phyloP scores from a whole-genome alignment of 2,113 vertebrate species.

The Odontophorus gujanensis region DNA sequence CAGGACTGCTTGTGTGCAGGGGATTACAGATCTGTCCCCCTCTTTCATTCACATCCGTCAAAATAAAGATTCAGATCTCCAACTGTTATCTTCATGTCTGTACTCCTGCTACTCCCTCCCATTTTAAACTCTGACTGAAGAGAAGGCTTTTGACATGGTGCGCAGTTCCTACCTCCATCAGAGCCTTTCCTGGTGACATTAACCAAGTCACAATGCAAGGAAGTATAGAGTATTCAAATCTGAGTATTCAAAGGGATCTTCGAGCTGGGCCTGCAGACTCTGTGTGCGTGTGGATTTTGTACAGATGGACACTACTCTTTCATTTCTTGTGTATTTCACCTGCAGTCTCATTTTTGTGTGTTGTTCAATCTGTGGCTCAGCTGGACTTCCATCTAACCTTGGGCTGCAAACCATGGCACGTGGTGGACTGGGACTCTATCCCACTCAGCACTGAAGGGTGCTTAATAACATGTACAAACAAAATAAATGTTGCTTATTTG shows the following conservation, averaged over 20 bases:
- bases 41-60: background rate
- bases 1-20: background rate
- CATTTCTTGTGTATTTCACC: background rate
- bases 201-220: background rate
- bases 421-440: background rate
- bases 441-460: background rate
- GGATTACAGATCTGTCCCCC: background rate
- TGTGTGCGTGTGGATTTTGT: background rate
- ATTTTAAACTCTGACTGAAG: background rate
- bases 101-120: background rate
- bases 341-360: background rate
- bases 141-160: background rate
- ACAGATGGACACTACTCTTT: background rate
- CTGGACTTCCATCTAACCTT: background rate
- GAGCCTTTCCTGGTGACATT: background rate
- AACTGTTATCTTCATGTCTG: background rate
- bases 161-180: background rate
- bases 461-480: background rate
- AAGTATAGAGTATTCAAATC: background rate
- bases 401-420: background rate
- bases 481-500: background rate
- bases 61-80: background rate
- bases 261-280: background rate
- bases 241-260: background rate
- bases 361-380: background rate